phyloP scores from a whole-genome alignment of 2,888 invertebrate species.

The Amiota communis region DNA sequence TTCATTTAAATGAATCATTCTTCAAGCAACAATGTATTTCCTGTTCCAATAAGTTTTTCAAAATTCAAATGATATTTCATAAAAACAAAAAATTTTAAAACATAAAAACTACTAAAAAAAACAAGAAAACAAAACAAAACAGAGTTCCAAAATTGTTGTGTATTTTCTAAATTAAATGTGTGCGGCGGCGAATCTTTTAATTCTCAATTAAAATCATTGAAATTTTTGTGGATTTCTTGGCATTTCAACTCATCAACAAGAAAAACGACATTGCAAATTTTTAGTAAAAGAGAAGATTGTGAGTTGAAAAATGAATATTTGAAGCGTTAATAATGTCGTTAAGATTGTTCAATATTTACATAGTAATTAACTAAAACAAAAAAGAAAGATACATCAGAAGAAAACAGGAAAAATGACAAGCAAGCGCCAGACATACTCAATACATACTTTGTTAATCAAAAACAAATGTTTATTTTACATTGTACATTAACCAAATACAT shows the following conservation, averaged over 20 bases:
- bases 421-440: neutral
- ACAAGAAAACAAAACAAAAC: too few relatives aligned
- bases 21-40: neutral
- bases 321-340: neutral
- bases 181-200: too few relatives aligned
- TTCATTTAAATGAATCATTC: neutral
- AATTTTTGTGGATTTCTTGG: too few relatives aligned
- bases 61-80: too few relatives aligned
- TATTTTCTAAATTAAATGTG: too few relatives aligned
- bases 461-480: conserved; percentile 16
- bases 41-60: too few relatives aligned
- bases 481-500: neutral
- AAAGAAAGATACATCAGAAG: neutral
- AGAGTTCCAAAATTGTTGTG: too few relatives aligned
- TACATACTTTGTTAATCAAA: conserved; percentile 12
- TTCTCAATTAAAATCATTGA: too few relatives aligned
- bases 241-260: too few relatives aligned
- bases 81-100: too few relatives aligned
- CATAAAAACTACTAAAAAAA: too few relatives aligned
- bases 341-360: conserved; percentile 1
- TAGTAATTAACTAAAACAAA: neutral
- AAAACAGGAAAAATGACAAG: neutral
- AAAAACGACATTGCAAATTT: too few relatives aligned
- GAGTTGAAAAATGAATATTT: neutral
- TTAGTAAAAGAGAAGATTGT: neutral